Evolutionary conservation across 2,113 vertebrate genomes (phyloP).

Genomic region (Phalacrocorax carbo): DNA sequence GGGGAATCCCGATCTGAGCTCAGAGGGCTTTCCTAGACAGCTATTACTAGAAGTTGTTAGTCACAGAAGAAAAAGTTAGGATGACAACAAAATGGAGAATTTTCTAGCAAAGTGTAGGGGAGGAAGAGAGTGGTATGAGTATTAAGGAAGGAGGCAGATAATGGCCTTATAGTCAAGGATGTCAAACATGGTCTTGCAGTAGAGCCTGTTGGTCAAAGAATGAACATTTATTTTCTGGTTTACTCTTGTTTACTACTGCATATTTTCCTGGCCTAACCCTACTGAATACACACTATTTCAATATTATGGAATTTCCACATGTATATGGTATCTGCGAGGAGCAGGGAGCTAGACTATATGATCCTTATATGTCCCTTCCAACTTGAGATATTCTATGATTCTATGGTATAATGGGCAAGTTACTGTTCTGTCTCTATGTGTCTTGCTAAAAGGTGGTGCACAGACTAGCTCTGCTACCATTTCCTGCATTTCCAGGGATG

Average conservation of each 20-base stretch:
- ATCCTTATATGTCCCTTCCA: neutral
- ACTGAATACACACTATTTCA: neutral
- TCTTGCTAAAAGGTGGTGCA: neutral
- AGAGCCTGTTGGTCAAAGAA: neutral
- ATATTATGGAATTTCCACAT: neutral
- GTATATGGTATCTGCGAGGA: neutral
- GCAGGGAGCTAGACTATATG: rapidly evolving
- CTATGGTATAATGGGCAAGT: neutral
- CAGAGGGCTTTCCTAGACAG: neutral
- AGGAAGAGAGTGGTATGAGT: neutral
- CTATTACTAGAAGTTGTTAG: neutral
- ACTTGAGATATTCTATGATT: neutral
- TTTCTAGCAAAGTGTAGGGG: neutral
- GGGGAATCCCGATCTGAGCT: neutral
- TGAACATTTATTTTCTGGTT: neutral
- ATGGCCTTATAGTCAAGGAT: neutral
- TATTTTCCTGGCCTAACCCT: neutral
- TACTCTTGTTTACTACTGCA: neutral
- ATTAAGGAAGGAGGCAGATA: neutral
- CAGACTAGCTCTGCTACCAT: neutral
- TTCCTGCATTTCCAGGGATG: neutral
- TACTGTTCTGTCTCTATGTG: neutral
- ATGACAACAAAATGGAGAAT: neutral
- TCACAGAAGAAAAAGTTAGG: neutral
- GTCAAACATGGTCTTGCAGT: neutral